Evolutionary conservation across 2,888 invertebrate species (phyloP), one percentile per base, ranked within the genome.

Genomic region (Pocota personata): DNA sequence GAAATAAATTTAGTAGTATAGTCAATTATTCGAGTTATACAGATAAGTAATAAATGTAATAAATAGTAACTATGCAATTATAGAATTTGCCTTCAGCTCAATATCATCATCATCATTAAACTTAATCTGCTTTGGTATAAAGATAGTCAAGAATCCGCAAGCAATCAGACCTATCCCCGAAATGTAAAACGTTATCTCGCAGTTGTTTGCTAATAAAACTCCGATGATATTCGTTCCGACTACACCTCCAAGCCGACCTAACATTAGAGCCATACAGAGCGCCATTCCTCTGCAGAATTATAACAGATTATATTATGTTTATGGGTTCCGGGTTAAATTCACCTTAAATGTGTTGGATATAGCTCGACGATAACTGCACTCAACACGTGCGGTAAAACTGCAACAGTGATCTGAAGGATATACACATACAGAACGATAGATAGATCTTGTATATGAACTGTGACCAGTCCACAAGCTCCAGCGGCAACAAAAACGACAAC

Each of bases 211-310:
- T 46, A 94, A 89, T 12, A 94, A 79, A 2, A 91, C 89, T 30
- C 93, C 93, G 3, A 91, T 90, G 14, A 93, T 76, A 89, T 93
- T 93, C 1, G 93, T 91, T 12, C 93, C 93, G 27, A 92, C 90
- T 82, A 93, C 92, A 30, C 93, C 93, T 6, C 94, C 94, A 48
- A 90, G 71, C 3, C 93, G 90, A 7, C 94, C 94, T 87, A 93
- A 91, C 93, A 93, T 93, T 5, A 94, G 87, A 0, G 93, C 93
- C 64, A 94, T 92, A 48, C 93, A 93, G 64, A 94, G 89, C 21
- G 93, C 93, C 93, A 93, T 94, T 19, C 92, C 94, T 88, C 94
- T 91, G 69, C 89, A 90, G 10, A 57, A n/a, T 40, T 14, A 1
- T 46, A 14, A 32, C 2, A 4, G 4, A 24, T 24, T 24, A 24